Conservation (phyloP, 2,113 vertebrate species). For the Bothrops jararaca region DNA sequence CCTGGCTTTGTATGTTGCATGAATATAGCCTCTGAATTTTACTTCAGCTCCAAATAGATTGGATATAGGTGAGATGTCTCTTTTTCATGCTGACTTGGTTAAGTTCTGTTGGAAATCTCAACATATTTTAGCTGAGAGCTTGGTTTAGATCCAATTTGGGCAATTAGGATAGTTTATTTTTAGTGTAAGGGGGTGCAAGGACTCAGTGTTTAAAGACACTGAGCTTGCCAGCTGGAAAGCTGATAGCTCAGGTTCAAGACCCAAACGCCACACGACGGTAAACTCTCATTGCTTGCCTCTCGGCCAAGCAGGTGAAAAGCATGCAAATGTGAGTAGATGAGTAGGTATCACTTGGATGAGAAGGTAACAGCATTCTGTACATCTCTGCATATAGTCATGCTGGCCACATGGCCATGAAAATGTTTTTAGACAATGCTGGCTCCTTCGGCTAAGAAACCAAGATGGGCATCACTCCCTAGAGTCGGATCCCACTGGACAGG, state of each 20-base stretch:
- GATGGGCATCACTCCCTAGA: not conserved
- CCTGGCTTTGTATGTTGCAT: too few species aligned
- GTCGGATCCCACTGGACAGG: not conserved
- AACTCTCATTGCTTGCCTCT: not conserved
- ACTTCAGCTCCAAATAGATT: not conserved
- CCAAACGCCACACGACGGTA: not conserved
- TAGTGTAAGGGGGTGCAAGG: not conserved
- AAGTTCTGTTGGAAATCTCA: not conserved
- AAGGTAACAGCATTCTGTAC: not conserved
- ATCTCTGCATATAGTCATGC: not conserved
- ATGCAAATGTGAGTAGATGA: not conserved
- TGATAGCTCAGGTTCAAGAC: not conserved
- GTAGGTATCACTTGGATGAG: not conserved
- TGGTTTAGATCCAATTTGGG: not conserved
- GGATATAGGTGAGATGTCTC: not conserved
- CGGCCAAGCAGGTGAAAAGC: not conserved
- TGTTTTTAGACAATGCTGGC: not conserved
- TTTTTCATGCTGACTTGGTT: not conserved
- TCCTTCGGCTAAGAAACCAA: not conserved
- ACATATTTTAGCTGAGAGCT: not conserved
- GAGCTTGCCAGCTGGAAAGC: too few species aligned
- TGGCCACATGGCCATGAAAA: not conserved
- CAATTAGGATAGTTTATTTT: not conserved
- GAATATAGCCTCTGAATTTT: not conserved
- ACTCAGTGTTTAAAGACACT: too few species aligned